Percentiles rank a stretch among this genome's conserved stretches.
Conservation (phyloP, 1,140 invertebrate genomes). For the Drosophila athabasca region DNA sequence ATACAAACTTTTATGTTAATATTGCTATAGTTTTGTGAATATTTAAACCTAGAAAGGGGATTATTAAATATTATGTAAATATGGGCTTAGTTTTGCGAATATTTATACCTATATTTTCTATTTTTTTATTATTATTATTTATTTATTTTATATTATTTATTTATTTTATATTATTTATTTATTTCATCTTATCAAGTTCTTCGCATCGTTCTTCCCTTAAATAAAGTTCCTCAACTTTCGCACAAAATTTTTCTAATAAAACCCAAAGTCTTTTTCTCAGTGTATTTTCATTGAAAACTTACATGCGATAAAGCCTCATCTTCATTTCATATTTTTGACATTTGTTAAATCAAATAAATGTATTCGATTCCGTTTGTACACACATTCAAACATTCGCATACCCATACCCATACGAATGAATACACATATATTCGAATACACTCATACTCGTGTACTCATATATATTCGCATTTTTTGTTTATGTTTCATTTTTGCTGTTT, state of each 20-base stretch:
- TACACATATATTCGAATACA: not conserved
- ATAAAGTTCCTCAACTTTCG: not conserved
- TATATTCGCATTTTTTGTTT: conserved; percentile 43
- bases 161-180: too few relatives aligned
- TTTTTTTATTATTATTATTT: too few relatives aligned
- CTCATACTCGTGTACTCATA: too few relatives aligned
- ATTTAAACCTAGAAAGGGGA: not conserved
- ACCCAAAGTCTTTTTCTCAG: conserved; percentile 17
- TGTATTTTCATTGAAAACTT: conserved; percentile 58
- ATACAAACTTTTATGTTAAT: too few relatives aligned
- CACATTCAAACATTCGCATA: conserved; percentile 20
- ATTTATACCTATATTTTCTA: not conserved
- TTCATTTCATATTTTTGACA: conserved; percentile 76
- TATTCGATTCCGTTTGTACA: conserved; percentile 42
- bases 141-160: not conserved
- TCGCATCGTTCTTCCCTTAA: not conserved
- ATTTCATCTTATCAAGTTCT: too few relatives aligned
- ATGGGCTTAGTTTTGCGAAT: not conserved
- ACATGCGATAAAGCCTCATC: conserved; percentile 52
- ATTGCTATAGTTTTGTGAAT: not conserved
- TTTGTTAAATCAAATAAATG: conserved; percentile 73
- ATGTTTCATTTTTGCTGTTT: conserved; percentile 71
- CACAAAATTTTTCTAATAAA: not conserved
- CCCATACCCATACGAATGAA: too few relatives aligned
- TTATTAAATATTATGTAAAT: too few relatives aligned